A percentile compares a stretch with the other conserved stretches of the same genome.
Evolutionary conservation across 2,797 vertebrate genomes (phyloP).

Genomic region (Holocentrus rufus): DNA sequence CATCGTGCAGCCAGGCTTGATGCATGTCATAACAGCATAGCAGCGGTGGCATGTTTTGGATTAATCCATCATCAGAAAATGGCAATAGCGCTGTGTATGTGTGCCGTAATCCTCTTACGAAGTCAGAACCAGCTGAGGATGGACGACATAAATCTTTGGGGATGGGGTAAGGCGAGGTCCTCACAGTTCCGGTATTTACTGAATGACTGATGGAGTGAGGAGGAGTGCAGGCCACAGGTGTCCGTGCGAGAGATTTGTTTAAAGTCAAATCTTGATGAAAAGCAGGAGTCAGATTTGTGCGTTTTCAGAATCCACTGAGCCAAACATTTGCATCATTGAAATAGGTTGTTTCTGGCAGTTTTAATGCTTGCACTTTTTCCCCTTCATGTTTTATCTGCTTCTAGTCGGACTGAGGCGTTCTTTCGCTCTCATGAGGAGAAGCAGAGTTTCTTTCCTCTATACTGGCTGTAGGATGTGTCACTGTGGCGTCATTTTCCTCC

Average conservation of each 20-base stretch:
- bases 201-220: slow-evolving; percentile 26
- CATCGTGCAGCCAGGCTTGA: slow-evolving; percentile 42
- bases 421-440: background rate
- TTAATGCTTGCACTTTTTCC: background rate
- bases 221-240: slow-evolving; percentile 12
- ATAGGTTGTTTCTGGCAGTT: background rate
- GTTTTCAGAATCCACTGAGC: background rate
- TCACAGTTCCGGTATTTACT: slow-evolving; percentile 6
- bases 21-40: slow-evolving; percentile 67
- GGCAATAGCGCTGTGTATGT: slow-evolving; percentile 54
- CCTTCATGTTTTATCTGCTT: background rate
- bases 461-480: background rate
- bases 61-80: slow-evolving; percentile 79
- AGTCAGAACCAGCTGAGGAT: slow-evolving; percentile 64
- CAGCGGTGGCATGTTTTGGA: slow-evolving; percentile 75
- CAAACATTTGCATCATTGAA: background rate
- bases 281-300: background rate
- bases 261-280: slow-evolving; percentile 6
- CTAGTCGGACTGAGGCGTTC: background rate
- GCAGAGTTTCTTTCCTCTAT: background rate
- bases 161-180: slow-evolving; percentile 29
- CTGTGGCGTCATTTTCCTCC: slow-evolving; percentile 21
- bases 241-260: slow-evolving; percentile 3
- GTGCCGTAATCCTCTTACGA: slow-evolving; percentile 76
- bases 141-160: slow-evolving; percentile 63